Percentiles rank a stretch among this genome's conserved stretches.
These are phyloP conservation scores for Hydrozoanthus gracilis DNA, from an alignment of 92 coral and sea anemone genomes.

Conservation along the genomic window DNA sequence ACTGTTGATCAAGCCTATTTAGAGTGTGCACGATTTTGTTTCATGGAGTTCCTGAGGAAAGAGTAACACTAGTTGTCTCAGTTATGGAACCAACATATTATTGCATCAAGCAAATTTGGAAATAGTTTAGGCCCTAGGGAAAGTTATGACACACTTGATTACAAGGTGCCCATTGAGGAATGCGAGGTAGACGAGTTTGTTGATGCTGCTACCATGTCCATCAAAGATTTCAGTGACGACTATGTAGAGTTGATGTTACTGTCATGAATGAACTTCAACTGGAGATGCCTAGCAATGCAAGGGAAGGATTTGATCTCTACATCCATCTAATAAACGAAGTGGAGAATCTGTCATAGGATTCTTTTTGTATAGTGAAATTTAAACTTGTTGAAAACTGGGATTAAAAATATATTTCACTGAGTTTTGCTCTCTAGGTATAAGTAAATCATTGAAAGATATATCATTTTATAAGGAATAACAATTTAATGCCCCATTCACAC, in stretches of 20 bases:
- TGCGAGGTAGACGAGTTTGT: slow-evolving; percentile 43
- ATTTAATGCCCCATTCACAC: too few species aligned
- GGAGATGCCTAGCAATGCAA: slow-evolving; percentile 37
- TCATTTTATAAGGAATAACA: not conserved
- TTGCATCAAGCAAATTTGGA: slow-evolving; percentile 61
- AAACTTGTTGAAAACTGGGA: not conserved
- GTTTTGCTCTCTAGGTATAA: not conserved
- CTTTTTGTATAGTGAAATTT: slow-evolving; percentile 1
- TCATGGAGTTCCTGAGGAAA: slow-evolving; percentile 54
- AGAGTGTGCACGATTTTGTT: slow-evolving; percentile 62
- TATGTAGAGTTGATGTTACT: slow-evolving; percentile 40
- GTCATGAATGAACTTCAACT: slow-evolving; percentile 57
- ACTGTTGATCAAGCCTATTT: slow-evolving; percentile 40
- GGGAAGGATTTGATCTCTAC: slow-evolving; percentile 37
- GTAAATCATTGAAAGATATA: not conserved
- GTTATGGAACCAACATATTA: slow-evolving; percentile 55
- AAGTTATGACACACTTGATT: slow-evolving; percentile 54
- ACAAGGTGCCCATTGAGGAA: slow-evolving; percentile 28
- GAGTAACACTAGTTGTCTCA: slow-evolving; percentile 58
- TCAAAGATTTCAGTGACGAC: slow-evolving; percentile 47
- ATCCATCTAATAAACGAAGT: slow-evolving; percentile 28
- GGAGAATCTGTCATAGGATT: slow-evolving; percentile 21
- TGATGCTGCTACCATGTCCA: slow-evolving; percentile 43
- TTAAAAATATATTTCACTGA: slow-evolving; percentile 3
- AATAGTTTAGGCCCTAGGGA: slow-evolving; percentile 56